Conservation (phyloP, 2,113 vertebrate species). For the Peromyscus leucopus region DNA sequence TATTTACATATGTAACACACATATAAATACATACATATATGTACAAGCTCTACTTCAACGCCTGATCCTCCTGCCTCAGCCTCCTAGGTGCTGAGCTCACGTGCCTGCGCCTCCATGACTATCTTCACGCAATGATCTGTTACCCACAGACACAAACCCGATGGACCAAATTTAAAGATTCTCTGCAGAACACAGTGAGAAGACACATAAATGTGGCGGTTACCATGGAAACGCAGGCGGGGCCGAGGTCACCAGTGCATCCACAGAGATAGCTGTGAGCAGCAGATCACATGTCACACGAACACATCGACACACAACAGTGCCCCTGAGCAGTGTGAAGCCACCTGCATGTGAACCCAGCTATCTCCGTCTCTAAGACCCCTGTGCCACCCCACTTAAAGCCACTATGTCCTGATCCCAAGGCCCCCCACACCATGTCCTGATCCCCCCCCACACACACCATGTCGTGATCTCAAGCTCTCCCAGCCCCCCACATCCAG, state of each 20-base stretch:
- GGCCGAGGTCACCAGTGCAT: accelerated
- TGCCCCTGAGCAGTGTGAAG: accelerated
- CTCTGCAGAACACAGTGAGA: background rate
- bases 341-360: background rate
- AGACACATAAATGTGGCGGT: no score
- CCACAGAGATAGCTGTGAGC: accelerated
- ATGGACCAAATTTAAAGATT: background rate
- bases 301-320: background rate
- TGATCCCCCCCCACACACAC: background rate
- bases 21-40: no score
- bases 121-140: background rate
- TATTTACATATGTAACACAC: background rate
- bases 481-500: background rate
- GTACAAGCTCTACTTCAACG: background rate
- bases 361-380: accelerated
- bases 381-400: background rate
- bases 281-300: accelerated
- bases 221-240: accelerated
- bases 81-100: background rate
- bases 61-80: background rate
- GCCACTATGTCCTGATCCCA: background rate
- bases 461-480: background rate
- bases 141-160: background rate
- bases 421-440: no score
- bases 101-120: no score